These are phyloP conservation scores for Parambassis ranga DNA, from an alignment of 2,797 vertebrate species.

Conservation along the genomic window DNA sequence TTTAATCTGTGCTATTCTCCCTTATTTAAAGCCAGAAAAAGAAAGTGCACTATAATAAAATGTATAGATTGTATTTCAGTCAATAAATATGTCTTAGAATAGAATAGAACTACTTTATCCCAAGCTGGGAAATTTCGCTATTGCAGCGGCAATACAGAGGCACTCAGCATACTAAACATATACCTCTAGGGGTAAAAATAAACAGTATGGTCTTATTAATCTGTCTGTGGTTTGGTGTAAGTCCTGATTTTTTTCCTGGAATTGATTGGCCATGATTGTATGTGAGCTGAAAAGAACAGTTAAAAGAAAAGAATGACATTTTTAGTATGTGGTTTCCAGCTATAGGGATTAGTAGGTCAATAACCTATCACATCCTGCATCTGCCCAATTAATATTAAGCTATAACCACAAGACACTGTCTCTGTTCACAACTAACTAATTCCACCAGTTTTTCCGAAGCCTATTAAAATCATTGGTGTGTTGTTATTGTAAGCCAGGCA, in stretches of 20 bases:
- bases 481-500: background rate
- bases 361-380: background rate
- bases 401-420: background rate
- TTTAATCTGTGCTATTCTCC: too few relatives aligned
- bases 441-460: background rate
- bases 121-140: too few relatives aligned
- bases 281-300: background rate
- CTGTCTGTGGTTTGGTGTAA: too few relatives aligned
- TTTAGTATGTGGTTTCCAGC: background rate
- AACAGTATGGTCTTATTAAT: too few relatives aligned
- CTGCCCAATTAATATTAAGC: conserved; percentile 8
- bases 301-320: background rate
- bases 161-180: too few relatives aligned
- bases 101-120: too few relatives aligned
- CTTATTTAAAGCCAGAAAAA: too few relatives aligned
- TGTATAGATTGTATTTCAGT: too few relatives aligned
- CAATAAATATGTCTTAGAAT: too few relatives aligned
- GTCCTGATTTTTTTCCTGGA: background rate
- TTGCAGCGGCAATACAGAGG: too few relatives aligned
- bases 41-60: too few relatives aligned
- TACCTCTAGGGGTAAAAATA: too few relatives aligned
- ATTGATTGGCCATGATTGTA: background rate
- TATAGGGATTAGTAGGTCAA: background rate
- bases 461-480: background rate
- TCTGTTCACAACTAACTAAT: background rate